Conservation (phyloP, 1,140 invertebrate species). For the Anastrepha obliqua region DNA sequence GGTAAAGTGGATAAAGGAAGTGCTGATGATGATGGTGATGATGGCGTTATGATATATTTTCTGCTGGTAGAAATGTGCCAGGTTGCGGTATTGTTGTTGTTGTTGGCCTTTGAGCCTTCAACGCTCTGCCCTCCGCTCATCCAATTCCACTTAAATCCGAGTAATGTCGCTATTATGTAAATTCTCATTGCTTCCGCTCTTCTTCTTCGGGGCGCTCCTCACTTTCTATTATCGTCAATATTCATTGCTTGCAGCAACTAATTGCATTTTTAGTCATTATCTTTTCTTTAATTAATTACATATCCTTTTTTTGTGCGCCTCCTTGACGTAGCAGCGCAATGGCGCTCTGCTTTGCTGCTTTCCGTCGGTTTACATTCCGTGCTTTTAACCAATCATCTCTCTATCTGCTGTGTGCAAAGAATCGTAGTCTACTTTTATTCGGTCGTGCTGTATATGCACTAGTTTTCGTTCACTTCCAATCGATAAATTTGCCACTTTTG, state of each 20-base stretch:
- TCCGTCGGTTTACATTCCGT: background rate
- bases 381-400: constrained; percentile 9
- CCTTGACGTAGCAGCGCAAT: background rate
- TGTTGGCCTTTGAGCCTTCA: background rate
- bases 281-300: constrained; percentile 36
- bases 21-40: background rate
- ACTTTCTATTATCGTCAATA: background rate
- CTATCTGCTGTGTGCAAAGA: background rate
- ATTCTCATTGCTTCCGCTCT: too few species aligned
- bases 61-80: background rate
- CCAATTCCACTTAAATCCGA: too few species aligned
- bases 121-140: background rate
- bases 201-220: background rate
- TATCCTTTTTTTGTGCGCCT: background rate
- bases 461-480: background rate
- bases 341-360: background rate
- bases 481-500: constrained; percentile 47
- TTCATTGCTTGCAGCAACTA: background rate
- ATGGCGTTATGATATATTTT: background rate
- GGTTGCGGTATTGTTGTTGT: background rate
- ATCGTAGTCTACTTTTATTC: constrained; percentile 26
- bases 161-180: too few species aligned
- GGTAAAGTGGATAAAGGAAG: background rate
- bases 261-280: constrained; percentile 50
- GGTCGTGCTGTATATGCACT: background rate